These are phyloP conservation scores for Calypte anna DNA, from an alignment of 2,113 vertebrate genomes.

Conservation along the genomic window DNA sequence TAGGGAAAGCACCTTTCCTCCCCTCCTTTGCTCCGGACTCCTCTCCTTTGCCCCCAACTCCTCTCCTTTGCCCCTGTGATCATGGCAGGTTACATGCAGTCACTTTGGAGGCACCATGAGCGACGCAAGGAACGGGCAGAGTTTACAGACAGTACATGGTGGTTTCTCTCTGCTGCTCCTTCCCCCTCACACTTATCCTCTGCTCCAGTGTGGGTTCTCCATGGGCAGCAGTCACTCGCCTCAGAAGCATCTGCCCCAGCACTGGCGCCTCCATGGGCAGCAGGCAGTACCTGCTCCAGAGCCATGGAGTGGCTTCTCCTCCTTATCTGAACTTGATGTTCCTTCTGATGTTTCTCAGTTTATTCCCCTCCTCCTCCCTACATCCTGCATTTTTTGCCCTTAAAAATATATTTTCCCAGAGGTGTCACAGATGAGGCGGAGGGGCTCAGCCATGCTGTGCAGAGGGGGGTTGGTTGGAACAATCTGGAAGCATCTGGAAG, in stretches of 20 bases:
- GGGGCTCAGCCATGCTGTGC: not conserved
- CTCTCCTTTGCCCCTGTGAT: not conserved
- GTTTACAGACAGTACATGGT: not conserved
- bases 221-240: not conserved
- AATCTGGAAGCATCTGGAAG: not conserved
- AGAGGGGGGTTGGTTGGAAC: not conserved
- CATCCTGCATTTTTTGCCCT: not conserved
- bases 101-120: not conserved
- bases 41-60: not conserved
- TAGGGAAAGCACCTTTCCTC: not conserved
- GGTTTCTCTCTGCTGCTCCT: not conserved
- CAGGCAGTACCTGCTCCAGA: not conserved
- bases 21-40: not conserved
- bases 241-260: not conserved
- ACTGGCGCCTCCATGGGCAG: too few relatives aligned
- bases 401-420: not conserved
- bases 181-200: not conserved
- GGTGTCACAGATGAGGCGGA: not conserved
- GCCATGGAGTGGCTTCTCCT: not conserved
- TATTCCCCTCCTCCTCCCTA: not conserved
- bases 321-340: not conserved
- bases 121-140: accelerated
- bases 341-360: not conserved
- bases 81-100: accelerated
- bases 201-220: accelerated